A percentile compares a stretch with the other conserved stretches of the same genome.
phyloP scores from a whole-genome alignment of 2,888 invertebrate species.

The Charanyca ferruginea region DNA sequence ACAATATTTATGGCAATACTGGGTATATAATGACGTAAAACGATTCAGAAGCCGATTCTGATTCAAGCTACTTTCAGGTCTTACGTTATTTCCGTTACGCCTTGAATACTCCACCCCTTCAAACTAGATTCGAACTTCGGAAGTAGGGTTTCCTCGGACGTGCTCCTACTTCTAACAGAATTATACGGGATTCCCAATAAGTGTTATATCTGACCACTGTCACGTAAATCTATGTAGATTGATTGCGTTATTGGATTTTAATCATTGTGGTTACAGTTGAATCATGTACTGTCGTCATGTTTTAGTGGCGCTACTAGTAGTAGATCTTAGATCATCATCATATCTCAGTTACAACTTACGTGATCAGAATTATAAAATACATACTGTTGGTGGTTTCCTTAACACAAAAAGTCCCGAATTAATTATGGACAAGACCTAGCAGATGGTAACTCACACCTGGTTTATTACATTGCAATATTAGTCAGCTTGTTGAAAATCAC shows the following conservation, averaged over 20 bases:
- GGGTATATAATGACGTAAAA: too few relatives aligned
- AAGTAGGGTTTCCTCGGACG: not conserved
- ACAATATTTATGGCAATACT: too few relatives aligned
- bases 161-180: not conserved
- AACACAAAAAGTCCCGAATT: conserved; percentile 9
- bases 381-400: conserved; percentile 19
- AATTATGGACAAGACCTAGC: not conserved
- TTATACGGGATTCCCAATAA: conserved; percentile 31
- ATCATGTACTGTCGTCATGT: conserved; percentile 13
- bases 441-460: not conserved
- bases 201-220: not conserved
- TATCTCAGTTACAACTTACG: conserved; percentile 12
- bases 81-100: too few relatives aligned
- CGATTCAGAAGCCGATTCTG: too few relatives aligned
- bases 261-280: conserved; percentile 22
- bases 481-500: too few relatives aligned
- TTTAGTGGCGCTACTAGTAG: not conserved
- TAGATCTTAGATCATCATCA: conserved; percentile 14
- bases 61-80: too few relatives aligned
- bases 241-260: conserved; percentile 13
- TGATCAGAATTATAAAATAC: conserved; percentile 30
- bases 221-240: conserved; percentile 26
- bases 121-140: not conserved
- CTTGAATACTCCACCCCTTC: not conserved
- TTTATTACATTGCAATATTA: not conserved